Evolutionary conservation across 2,113 vertebrate species (phyloP).

Genomic region (Spermophilus dauricus): DNA sequence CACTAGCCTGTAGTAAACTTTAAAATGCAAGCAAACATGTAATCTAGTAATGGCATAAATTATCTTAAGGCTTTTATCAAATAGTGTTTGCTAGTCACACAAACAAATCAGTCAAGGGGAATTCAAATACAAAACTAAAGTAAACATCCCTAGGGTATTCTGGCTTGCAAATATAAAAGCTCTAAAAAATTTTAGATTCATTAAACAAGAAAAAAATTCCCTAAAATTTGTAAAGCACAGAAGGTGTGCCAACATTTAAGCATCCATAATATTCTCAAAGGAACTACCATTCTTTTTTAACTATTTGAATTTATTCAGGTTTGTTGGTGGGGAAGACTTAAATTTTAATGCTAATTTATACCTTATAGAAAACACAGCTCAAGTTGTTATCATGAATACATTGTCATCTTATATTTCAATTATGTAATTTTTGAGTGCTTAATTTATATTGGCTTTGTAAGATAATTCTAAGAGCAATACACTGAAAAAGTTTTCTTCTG

Average conservation of each 20-base stretch:
- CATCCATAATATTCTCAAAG: not conserved
- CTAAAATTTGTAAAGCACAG: not conserved
- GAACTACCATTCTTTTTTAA: not conserved
- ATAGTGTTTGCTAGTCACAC: constrained; percentile 15
- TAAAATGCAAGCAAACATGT: constrained; percentile 29
- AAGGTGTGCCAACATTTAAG: not conserved
- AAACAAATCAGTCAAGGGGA: constrained; percentile 44
- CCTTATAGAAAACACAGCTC: not conserved
- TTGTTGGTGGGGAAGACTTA: not conserved
- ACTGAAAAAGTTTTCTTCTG: not conserved
- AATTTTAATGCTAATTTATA: constrained; percentile 30
- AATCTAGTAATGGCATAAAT: not conserved
- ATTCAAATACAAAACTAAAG: constrained; percentile 61
- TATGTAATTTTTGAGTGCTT: not conserved
- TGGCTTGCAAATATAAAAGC: constrained; percentile 40
- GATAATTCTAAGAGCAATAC: not conserved
- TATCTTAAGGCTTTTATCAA: constrained; percentile 48
- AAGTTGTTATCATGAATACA: not conserved
- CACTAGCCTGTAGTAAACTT: not conserved
- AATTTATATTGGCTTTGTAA: not conserved
- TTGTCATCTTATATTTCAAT: not conserved
- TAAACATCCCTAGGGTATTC: not conserved
- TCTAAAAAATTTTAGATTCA: constrained; percentile 13
- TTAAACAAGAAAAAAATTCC: constrained; percentile 37
- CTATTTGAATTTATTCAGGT: not conserved